Evolutionary conservation across 2,113 vertebrate genomes (phyloP).

Genomic region (Osmerus eperlanus): DNA sequence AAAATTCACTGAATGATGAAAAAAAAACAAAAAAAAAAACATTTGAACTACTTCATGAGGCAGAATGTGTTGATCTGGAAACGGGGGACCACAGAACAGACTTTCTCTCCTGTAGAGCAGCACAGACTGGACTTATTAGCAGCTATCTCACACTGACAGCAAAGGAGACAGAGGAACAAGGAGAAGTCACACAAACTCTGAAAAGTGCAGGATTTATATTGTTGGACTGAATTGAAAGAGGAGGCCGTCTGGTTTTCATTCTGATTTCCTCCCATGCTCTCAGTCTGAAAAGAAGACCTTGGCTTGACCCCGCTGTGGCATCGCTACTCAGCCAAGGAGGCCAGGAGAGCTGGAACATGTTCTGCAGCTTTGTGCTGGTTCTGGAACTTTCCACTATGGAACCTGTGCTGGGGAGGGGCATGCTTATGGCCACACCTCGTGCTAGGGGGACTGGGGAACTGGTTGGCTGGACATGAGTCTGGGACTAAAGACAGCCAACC

Average conservation of each 20-base stretch:
- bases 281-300: conserved; percentile 45
- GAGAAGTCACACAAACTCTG: conserved; percentile 37
- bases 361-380: conserved; percentile 43
- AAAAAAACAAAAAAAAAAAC: conserved; percentile 33
- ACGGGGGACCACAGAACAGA: neutral
- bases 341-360: conserved; percentile 44
- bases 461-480: conserved; percentile 37
- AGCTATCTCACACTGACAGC: conserved; percentile 48
- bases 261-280: conserved; percentile 47
- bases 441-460: neutral
- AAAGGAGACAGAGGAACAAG: conserved; percentile 41
- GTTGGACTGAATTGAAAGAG: conserved; percentile 50
- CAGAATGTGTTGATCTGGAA: conserved; percentile 61
- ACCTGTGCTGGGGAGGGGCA: conserved; percentile 1
- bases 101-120: conserved; percentile 25
- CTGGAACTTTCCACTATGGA: conserved; percentile 34
- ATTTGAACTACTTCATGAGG: conserved; percentile 41
- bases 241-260: conserved; percentile 46
- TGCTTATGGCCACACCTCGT: neutral
- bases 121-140: conserved; percentile 46
- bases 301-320: conserved; percentile 26
- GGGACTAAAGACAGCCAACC: conserved; percentile 49
- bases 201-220: conserved; percentile 30
- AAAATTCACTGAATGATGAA: conserved; percentile 54
- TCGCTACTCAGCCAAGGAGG: conserved; percentile 23